Percentiles rank a stretch among this genome's conserved stretches.
Evolutionary conservation across 2,888 invertebrate genomes (phyloP).

Genomic region (Mythimna pallens): DNA sequence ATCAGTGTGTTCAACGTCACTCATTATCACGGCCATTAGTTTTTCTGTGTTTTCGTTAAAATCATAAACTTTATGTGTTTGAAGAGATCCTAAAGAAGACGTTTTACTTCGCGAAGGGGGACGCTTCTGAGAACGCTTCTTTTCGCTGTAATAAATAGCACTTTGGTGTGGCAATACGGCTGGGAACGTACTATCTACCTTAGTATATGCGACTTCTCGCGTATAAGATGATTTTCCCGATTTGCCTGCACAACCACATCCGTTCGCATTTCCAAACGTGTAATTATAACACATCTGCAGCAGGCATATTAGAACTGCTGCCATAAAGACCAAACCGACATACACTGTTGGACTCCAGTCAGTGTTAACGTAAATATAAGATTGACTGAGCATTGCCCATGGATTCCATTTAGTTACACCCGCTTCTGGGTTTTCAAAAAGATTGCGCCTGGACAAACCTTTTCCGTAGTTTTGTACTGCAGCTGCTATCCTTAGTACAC

Average conservation of each 20-base stretch:
- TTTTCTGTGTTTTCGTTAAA: slow-evolving; percentile 83
- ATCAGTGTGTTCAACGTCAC: slow-evolving; percentile 70
- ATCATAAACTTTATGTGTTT: slow-evolving; percentile 82
- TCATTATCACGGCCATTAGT: slow-evolving; percentile 80
- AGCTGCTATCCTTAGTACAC: slow-evolving; percentile 83
- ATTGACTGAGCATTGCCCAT: slow-evolving; percentile 75
- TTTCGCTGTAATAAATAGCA: slow-evolving; percentile 69
- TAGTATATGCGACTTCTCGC: slow-evolving; percentile 70
- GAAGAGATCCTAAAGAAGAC: slow-evolving; percentile 72
- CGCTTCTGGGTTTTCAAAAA: slow-evolving; percentile 72
- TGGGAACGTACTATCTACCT: slow-evolving; percentile 75
- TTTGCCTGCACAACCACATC: slow-evolving; percentile 71
- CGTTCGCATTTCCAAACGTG: slow-evolving; percentile 71
- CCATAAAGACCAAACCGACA: slow-evolving; percentile 73
- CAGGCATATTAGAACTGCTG: slow-evolving; percentile 75
- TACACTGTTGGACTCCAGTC: slow-evolving; percentile 81
- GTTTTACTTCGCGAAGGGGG: slow-evolving; percentile 68
- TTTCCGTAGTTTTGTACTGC: slow-evolving; percentile 85
- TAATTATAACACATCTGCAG: slow-evolving; percentile 81
- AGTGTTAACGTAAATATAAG: slow-evolving; percentile 74
- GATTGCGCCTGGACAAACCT: slow-evolving; percentile 80
- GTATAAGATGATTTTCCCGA: slow-evolving; percentile 38
- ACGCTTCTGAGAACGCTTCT: slow-evolving; percentile 55
- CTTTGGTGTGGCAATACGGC: slow-evolving; percentile 73
- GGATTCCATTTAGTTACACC: slow-evolving; percentile 76